Conservation (phyloP, 2,888 invertebrate species). For the Lithophane leautieri region DNA sequence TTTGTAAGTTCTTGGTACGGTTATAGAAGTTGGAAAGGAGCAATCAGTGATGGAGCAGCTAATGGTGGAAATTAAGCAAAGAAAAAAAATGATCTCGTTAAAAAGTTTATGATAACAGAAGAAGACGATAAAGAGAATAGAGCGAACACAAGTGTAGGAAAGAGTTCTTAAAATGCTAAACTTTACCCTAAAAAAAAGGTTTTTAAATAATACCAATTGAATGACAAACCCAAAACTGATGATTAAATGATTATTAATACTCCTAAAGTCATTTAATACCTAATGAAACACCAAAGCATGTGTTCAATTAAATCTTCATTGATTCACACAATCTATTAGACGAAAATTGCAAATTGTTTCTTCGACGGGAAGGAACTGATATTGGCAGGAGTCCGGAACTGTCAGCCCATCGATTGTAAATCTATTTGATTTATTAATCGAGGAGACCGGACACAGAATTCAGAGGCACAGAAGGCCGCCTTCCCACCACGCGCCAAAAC, state of each 20-base stretch:
- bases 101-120: background rate
- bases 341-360: conserved; percentile 58
- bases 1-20: conserved; percentile 16
- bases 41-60: background rate
- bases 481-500: background rate
- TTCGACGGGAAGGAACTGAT: conserved; percentile 37
- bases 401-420: conserved; percentile 51
- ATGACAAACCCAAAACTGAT: background rate
- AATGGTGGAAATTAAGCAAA: background rate
- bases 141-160: background rate
- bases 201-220: background rate
- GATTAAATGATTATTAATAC: background rate
- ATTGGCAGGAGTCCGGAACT: conserved; percentile 44
- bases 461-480: conserved; percentile 10
- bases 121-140: background rate
- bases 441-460: background rate
- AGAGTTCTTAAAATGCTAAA: background rate
- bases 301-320: conserved; percentile 50
- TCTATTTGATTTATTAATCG: conserved; percentile 60
- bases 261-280: background rate
- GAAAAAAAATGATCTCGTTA: no score
- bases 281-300: conserved; percentile 18
- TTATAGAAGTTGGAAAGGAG: conserved; percentile 2
- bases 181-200: background rate
- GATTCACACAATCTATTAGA: conserved; percentile 30